phyloP scores from a whole-genome alignment of 1,140 invertebrate species.

The Drosophila pandora region DNA sequence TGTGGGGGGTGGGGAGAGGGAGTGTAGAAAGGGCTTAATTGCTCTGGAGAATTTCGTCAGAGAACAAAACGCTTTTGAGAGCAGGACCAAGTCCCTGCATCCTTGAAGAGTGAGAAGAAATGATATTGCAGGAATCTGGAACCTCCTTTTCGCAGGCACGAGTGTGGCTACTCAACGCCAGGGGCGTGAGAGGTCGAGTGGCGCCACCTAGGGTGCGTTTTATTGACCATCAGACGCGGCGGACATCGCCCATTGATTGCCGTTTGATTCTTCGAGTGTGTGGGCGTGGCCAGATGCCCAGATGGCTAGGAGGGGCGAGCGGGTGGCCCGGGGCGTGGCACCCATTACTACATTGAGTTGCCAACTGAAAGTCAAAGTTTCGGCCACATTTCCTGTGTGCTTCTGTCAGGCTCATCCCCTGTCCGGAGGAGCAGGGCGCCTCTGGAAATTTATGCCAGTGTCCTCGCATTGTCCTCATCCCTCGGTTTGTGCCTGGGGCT shows the following conservation, averaged over 20 bases:
- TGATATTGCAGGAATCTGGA: background rate
- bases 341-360: constrained; percentile 6
- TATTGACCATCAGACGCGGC: constrained; percentile 40
- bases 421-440: background rate
- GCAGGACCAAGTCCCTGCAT: background rate
- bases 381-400: constrained; percentile 3
- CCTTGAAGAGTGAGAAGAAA: too few species aligned
- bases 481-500: background rate
- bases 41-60: constrained; percentile 12
- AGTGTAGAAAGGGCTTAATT: constrained; percentile 19
- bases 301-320: background rate
- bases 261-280: constrained; percentile 61
- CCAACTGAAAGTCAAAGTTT: constrained; percentile 34
- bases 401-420: constrained; percentile 9
- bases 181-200: constrained; percentile 29
- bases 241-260: constrained; percentile 61
- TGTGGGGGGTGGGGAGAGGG: background rate
- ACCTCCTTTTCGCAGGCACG: background rate
- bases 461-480: background rate
- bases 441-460: background rate
- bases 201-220: constrained; percentile 12
- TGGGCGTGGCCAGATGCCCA: constrained; percentile 9
- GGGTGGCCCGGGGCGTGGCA: constrained; percentile 25
- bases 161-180: constrained; percentile 59
- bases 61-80: background rate